A percentile compares a stretch with the other conserved stretches of the same genome.
Evolutionary conservation across 2,113 vertebrate species (phyloP).

Genomic region (Chauna torquata): DNA sequence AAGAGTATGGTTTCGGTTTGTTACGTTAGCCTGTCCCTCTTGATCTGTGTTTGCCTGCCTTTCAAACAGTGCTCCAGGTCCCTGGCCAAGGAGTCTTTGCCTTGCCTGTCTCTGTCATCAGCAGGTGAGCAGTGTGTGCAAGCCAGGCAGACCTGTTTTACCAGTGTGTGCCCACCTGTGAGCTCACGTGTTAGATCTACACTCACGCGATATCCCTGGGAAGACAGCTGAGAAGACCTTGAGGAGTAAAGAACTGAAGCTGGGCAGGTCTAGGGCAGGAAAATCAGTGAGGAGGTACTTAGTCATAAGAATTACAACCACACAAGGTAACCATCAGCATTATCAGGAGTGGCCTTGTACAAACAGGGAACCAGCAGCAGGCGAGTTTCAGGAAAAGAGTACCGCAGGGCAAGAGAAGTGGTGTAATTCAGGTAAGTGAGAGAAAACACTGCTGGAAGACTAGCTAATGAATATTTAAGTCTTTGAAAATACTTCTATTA

Average conservation of each 20-base stretch:
- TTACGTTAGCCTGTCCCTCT: neutral
- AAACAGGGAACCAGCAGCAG: neutral
- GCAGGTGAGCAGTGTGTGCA: neutral
- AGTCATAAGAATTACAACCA: neutral
- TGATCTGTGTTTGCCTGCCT: neutral
- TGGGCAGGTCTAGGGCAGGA: neutral
- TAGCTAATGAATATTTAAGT: neutral
- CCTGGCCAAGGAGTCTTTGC: neutral
- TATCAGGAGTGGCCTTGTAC: neutral
- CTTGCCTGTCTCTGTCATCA: neutral
- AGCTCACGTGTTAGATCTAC: neutral
- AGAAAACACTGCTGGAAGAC: neutral
- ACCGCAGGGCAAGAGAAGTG: neutral
- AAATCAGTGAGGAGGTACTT: neutral
- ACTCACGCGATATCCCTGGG: neutral
- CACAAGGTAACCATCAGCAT: neutral
- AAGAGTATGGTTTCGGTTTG: neutral
- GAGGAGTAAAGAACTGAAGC: neutral
- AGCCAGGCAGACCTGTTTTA: slow-evolving; percentile 43
- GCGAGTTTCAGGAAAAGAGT: neutral
- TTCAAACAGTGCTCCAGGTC: neutral
- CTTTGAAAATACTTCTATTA: neutral
- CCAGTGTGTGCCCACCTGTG: neutral
- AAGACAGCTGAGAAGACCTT: neutral
- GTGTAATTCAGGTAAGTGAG: slow-evolving; percentile 19